phyloP scores from a whole-genome alignment of 2,113 vertebrate genomes.

The Pantherophis guttatus region DNA sequence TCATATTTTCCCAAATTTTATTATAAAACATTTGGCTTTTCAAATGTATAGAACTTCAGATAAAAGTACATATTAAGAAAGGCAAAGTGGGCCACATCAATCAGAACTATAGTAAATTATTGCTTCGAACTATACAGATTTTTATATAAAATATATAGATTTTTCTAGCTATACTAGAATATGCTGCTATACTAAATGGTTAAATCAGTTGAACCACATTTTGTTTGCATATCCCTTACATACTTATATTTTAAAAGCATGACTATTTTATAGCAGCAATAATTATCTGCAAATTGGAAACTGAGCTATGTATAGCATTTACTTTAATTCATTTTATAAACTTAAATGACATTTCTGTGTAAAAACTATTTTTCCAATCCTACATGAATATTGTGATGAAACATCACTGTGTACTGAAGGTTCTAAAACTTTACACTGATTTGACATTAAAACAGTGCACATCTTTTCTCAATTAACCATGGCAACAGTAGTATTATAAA shows the following conservation, averaged over 20 bases:
- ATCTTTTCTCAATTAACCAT: constrained; percentile 24
- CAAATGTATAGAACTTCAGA: background rate
- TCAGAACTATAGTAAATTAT: background rate
- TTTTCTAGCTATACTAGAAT: background rate
- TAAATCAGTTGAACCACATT: background rate
- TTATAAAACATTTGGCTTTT: background rate
- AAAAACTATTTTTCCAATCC: background rate
- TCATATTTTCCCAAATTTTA: background rate
- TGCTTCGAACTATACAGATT: no score
- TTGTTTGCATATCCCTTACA: background rate
- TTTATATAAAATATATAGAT: background rate
- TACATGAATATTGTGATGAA: background rate
- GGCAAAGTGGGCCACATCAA: background rate
- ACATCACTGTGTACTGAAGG: background rate
- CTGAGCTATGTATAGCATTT: background rate
- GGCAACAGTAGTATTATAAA: constrained; percentile 27
- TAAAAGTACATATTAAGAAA: background rate
- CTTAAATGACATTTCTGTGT: background rate
- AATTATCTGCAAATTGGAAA: background rate
- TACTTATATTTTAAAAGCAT: background rate
- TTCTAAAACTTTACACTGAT: background rate
- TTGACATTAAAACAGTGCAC: constrained; percentile 28
- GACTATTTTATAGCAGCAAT: background rate
- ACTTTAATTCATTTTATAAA: background rate
- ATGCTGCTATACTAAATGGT: background rate